Conservation (phyloP, 2,797 vertebrate genomes). For the Melanotaenia pygmaea region DNA sequence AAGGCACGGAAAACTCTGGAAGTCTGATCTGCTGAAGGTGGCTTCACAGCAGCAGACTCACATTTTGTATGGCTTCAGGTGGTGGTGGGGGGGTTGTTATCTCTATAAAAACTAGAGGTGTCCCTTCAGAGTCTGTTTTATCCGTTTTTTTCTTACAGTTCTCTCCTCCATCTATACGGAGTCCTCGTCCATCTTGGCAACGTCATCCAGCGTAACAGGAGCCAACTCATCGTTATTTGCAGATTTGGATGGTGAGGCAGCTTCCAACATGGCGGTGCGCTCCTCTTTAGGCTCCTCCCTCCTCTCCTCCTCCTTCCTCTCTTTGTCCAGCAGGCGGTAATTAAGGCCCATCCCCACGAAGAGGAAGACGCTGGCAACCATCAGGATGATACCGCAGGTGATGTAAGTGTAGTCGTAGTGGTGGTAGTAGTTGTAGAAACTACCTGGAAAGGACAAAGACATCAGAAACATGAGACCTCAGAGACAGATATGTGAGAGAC, state of each 20-base stretch:
- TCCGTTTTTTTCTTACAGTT: background rate
- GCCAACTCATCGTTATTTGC: slow-evolving; percentile 48
- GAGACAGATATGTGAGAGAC: no score
- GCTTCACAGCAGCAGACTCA: background rate
- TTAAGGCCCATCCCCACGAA: slow-evolving; percentile 95
- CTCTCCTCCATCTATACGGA: slow-evolving; percentile 49
- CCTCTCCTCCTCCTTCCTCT: slow-evolving; percentile 82
- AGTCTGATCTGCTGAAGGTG: background rate
- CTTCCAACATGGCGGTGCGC: slow-evolving; percentile 71
- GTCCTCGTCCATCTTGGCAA: slow-evolving; percentile 78
- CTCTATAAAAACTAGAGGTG: background rate
- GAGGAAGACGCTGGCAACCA: slow-evolving; percentile 87
- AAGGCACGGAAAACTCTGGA: background rate
- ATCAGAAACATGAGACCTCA: no score
- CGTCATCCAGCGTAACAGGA: slow-evolving; percentile 44
- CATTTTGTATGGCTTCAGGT: background rate
- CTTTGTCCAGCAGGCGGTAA: slow-evolving; percentile 87
- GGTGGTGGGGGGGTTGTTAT: background rate
- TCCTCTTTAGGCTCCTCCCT: slow-evolving; percentile 82
- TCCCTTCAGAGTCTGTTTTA: slow-evolving; percentile 5
- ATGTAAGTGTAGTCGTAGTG: slow-evolving; percentile 95
- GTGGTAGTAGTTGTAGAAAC: slow-evolving; percentile 86
- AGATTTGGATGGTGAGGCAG: slow-evolving; percentile 40
- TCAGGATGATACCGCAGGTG: slow-evolving; percentile 88
- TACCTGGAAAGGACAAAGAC: slow-evolving; percentile 72